These are phyloP conservation scores for Chorisops tibialis DNA, from an alignment of 2,888 invertebrate species.

Conservation along the genomic window DNA sequence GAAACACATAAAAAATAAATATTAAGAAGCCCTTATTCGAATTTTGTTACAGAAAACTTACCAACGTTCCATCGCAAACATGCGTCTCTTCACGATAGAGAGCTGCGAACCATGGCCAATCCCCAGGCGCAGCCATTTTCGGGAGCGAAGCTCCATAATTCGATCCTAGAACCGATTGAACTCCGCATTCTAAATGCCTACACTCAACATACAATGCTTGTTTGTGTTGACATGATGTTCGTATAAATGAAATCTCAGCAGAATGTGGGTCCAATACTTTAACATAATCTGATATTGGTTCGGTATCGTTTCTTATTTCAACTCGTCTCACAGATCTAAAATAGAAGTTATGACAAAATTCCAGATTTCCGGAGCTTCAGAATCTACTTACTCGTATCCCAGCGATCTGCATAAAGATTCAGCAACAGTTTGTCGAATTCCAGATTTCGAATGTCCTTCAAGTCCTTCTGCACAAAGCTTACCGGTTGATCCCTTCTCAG, in stretches of 20 bases:
- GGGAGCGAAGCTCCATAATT: constrained; percentile 54
- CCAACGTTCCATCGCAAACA: constrained; percentile 82
- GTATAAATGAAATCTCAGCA: constrained; percentile 75
- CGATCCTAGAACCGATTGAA: constrained; percentile 57
- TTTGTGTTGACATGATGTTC: constrained; percentile 69
- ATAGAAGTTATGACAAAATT: not conserved
- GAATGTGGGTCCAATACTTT: constrained; percentile 79
- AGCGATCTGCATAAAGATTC: constrained; percentile 74
- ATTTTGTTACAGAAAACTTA: constrained; percentile 42
- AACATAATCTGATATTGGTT: constrained; percentile 65
- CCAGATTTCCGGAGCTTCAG: constrained; percentile 9
- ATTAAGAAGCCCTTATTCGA: not conserved
- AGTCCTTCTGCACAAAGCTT: constrained; percentile 79
- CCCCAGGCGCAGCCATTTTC: constrained; percentile 74
- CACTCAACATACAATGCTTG: constrained; percentile 79
- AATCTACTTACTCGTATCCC: constrained; percentile 65
- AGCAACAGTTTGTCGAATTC: constrained; percentile 63
- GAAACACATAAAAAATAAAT: not conserved
- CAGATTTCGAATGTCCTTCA: constrained; percentile 57
- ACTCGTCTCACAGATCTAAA: constrained; percentile 66
- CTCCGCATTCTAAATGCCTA: constrained; percentile 70
- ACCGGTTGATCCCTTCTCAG: constrained; percentile 75
- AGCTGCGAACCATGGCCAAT: constrained; percentile 92
- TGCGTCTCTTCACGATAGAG: constrained; percentile 80
- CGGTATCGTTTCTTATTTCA: constrained; percentile 62